A percentile compares a stretch with the other conserved stretches of the same genome.
Evolutionary conservation across 2,113 vertebrate species (phyloP).

Genomic region (Vulpes ferrilata): DNA sequence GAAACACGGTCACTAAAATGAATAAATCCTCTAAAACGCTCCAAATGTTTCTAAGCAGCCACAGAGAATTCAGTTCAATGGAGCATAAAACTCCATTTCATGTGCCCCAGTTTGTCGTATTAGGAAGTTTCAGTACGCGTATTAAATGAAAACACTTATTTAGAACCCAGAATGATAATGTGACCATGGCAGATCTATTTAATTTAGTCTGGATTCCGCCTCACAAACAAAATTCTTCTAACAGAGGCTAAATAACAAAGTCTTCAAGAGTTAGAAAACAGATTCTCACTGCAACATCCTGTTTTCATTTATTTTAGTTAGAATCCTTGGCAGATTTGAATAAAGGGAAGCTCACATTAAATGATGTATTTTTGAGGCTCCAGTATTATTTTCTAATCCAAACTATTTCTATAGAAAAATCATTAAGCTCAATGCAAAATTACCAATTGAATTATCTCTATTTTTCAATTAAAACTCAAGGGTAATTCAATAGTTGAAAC

Average conservation of each 20-base stretch:
- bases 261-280: neutral
- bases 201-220: neutral
- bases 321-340: neutral
- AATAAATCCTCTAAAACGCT: neutral
- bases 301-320: slow-evolving; percentile 27
- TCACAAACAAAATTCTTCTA: slow-evolving; percentile 60
- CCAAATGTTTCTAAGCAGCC: slow-evolving; percentile 18
- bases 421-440: neutral
- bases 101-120: slow-evolving; percentile 41
- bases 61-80: slow-evolving; percentile 44
- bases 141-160: slow-evolving; percentile 57
- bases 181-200: slow-evolving; percentile 46
- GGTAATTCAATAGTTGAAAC: slow-evolving; percentile 27
- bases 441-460: slow-evolving; percentile 18
- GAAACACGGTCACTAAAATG: neutral
- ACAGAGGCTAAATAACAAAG: slow-evolving; percentile 5
- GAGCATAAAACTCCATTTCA: neutral
- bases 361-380: neutral
- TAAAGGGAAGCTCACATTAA: neutral
- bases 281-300: neutral
- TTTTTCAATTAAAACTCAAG: slow-evolving; percentile 51
- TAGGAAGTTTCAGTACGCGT: slow-evolving; percentile 50
- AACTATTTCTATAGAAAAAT: slow-evolving; percentile 30
- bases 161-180: slow-evolving; percentile 31
- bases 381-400: neutral